Evolutionary conservation across 2,797 vertebrate species (phyloP), one percentile per base, ranked within the genome.

Genomic region (Sebastes jordani): DNA sequence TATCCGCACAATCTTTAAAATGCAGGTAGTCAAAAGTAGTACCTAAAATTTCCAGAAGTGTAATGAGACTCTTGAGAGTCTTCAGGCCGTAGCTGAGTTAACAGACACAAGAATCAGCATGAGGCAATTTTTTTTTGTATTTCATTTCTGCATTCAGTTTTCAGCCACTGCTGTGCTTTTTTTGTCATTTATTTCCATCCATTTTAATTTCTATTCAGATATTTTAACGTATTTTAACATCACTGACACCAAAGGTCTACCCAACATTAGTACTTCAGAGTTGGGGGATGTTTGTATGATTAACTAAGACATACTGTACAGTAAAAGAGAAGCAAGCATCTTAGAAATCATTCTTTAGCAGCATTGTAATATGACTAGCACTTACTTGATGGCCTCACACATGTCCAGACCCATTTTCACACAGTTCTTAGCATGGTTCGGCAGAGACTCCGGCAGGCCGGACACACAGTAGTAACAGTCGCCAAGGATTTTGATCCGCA

Each of bases 371-470:
- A 5, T 60, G 78, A 73, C n/a, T 32, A 10, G 6, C 22, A 95
- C 97, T 97, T 95, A 99, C 98, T 98, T 98, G 90, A 99, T 99
- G 66, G 97, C 97, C 92, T 99, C 98, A 85, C 98, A 99, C 98
- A 99, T 99, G 85, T 99, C 97, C 81, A 99, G 75, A 22, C 97
- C 97, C 97, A 99, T 99, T 94, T 99, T 99, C 86, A 99, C 98
- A 90, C 97, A 98, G 84, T 99, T 99, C 88, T 97, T 98, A 62
- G 98, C 97, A 6, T 99, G 97, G 90, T 98, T 97, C 5, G 97
- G 96, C 84, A 99, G 94, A 25, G 97, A 98, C 76, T 98, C 97
- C 0, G 98, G 98, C 62, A 99, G 95, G 42, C 98, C 98, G 1
- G 97, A 99, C 67, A 99, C 97, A 88, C 97, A 99, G 92, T 99